Conservation (phyloP, 2,113 vertebrate species). For the Hyperoodon ampullatus region DNA sequence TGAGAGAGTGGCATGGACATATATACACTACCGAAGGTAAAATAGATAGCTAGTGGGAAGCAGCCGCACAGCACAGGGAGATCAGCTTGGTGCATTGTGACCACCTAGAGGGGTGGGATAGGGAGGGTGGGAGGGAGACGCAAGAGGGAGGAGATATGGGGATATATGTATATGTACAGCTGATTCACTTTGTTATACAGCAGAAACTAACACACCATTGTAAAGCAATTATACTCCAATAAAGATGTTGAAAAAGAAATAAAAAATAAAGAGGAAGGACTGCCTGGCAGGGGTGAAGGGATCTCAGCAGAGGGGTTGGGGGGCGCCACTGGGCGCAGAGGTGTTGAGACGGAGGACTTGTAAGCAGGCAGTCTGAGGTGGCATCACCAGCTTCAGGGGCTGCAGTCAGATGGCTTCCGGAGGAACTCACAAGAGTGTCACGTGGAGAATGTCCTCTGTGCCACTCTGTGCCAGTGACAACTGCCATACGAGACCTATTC, state of each 20-base stretch:
- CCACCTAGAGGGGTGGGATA: no score
- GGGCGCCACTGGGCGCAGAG: rapidly evolving
- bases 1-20: no score
- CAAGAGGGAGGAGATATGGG: no score
- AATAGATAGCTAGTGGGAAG: no score
- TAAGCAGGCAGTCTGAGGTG: background rate
- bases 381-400: background rate
- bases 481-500: rapidly evolving
- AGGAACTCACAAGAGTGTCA: background rate
- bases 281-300: background rate
- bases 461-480: no score
- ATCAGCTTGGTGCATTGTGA: no score
- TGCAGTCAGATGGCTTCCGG: background rate
- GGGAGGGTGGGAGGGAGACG: no score
- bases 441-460: rapidly evolving
- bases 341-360: background rate
- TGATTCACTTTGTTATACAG: no score
- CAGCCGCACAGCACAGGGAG: no score
- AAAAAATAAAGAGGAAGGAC: background rate
- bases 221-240: no score
- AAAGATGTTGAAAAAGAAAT: no score
- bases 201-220: rapidly evolving
- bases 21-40: no score
- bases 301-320: background rate
- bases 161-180: rapidly evolving